Percentiles rank a stretch among this genome's conserved stretches.
Evolutionary conservation across 2,797 vertebrate genomes (phyloP).

Genomic region (Sylvilagus floridanus): DNA sequence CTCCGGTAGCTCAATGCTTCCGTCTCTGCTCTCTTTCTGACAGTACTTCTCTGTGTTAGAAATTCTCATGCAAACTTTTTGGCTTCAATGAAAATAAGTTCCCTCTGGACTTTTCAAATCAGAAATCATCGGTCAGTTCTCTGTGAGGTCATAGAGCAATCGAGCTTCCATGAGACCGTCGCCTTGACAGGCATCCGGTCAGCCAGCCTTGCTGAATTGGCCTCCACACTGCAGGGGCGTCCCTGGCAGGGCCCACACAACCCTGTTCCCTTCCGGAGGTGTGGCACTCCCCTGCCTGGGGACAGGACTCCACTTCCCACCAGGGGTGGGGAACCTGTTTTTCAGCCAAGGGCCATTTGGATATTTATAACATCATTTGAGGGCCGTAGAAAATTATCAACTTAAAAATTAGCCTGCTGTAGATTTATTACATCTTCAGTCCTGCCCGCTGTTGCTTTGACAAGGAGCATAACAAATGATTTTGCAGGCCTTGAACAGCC

Average conservation of each 20-base stretch:
- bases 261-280: background rate
- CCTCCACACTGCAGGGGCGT: fast-evolving
- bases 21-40: background rate
- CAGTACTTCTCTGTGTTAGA: background rate
- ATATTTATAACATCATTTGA: too few relatives aligned
- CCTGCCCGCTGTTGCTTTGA: background rate
- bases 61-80: background rate
- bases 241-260: background rate
- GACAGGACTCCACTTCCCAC: too few relatives aligned
- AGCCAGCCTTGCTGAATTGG: background rate
- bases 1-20: background rate
- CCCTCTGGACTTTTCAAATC: background rate
- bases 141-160: fast-evolving
- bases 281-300: background rate
- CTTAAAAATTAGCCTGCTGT: too few relatives aligned
- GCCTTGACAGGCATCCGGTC: too few relatives aligned
- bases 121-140: too few relatives aligned
- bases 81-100: background rate
- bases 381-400: too few relatives aligned
- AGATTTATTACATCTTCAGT: too few relatives aligned
- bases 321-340: too few relatives aligned
- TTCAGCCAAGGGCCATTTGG: too few relatives aligned
- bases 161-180: fast-evolving
- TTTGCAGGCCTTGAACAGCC: too few relatives aligned
- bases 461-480: too few relatives aligned